Evolutionary conservation across 2,113 vertebrate species (phyloP).

Genomic region (Leucosticte australis): DNA sequence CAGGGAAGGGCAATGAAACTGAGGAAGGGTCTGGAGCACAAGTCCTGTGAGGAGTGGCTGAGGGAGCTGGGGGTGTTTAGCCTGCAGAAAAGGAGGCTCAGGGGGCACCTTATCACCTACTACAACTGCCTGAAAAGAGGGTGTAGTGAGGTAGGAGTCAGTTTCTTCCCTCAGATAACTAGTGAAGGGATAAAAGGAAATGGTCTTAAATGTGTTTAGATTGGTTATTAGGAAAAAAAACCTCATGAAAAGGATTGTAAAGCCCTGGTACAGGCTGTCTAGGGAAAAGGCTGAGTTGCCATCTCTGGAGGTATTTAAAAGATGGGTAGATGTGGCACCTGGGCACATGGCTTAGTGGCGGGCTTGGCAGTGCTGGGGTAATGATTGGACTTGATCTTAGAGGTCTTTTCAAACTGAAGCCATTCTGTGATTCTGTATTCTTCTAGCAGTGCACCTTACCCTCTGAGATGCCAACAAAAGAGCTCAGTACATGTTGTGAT

Average conservation of each 20-base stretch:
- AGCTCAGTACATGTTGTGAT: not conserved
- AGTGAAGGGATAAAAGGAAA: not conserved
- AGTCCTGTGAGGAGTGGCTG: not conserved
- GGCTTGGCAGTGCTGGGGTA: not conserved
- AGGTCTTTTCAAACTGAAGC: not conserved
- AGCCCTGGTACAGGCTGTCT: not conserved
- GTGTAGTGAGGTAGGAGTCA: accelerated
- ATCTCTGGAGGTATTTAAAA: not conserved
- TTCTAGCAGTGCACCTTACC: not conserved
- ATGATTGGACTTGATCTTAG: not conserved
- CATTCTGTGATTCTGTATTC: not conserved
- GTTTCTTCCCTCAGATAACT: not conserved
- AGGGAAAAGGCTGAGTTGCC: not conserved
- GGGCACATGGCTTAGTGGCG: not conserved
- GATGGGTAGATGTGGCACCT: not conserved
- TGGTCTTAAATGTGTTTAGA: not conserved
- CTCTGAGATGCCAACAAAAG: not conserved
- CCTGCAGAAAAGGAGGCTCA: not conserved
- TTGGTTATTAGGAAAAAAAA: not conserved
- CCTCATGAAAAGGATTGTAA: not conserved
- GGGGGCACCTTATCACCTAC: not conserved
- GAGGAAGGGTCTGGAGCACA: not conserved
- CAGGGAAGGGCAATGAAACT: not conserved
- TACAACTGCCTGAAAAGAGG: not conserved
- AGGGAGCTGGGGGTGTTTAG: not conserved